phyloP scores from a whole-genome alignment of 2,888 invertebrate species.

The Melipona beecheii region DNA sequence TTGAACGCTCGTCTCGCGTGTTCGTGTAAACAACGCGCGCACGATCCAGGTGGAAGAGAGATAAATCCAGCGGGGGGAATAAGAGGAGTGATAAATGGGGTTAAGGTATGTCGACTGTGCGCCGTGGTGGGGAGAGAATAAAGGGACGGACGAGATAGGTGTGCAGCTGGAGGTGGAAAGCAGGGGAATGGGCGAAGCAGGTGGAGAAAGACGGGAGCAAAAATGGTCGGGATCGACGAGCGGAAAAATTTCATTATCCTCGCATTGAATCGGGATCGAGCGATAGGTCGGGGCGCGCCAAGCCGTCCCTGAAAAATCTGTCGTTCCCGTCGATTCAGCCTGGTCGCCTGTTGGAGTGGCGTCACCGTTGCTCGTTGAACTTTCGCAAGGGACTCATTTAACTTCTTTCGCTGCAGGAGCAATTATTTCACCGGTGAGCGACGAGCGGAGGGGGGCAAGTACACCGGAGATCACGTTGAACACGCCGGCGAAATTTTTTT shows the following conservation, averaged over 20 bases:
- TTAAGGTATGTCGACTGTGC: slow-evolving; percentile 37
- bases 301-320: slow-evolving; percentile 70
- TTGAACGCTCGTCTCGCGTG: slow-evolving; percentile 23
- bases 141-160: slow-evolving; percentile 12
- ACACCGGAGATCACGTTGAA: slow-evolving; percentile 45
- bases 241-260: slow-evolving; percentile 80
- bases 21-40: slow-evolving; percentile 59
- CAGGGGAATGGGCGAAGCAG: slow-evolving; percentile 24
- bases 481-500: slow-evolving; percentile 49
- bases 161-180: background rate
- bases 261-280: slow-evolving; percentile 74
- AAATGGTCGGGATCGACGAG: slow-evolving; percentile 60
- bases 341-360: slow-evolving; percentile 51
- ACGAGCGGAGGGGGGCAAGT: slow-evolving; percentile 34
- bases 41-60: slow-evolving; percentile 24
- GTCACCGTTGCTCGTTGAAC: slow-evolving; percentile 57
- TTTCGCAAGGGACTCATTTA: slow-evolving; percentile 63
- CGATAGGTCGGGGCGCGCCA: slow-evolving; percentile 29
- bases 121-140: slow-evolving; percentile 2
- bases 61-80: slow-evolving; percentile 29
- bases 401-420: slow-evolving; percentile 66
- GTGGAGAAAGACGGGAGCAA: slow-evolving; percentile 24
- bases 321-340: slow-evolving; percentile 61
- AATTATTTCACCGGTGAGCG: slow-evolving; percentile 55
- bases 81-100: slow-evolving; percentile 46